Conservation (phyloP, 2,888 invertebrate genomes). For the Rhyacophila evoluta region DNA sequence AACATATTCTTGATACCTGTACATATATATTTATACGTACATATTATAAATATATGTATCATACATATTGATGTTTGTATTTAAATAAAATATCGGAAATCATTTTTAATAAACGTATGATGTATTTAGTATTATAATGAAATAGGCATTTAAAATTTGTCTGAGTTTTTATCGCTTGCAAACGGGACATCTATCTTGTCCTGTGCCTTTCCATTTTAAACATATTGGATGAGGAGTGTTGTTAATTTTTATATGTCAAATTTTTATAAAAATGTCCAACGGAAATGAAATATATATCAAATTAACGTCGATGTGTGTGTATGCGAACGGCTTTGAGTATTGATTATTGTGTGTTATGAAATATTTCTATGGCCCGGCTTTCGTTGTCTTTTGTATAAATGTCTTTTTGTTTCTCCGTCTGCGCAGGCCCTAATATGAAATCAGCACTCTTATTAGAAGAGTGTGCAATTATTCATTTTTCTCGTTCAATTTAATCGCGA, state of each 20-base stretch:
- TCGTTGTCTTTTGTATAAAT: conserved; percentile 32
- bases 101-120: conserved; percentile 28
- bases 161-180: conserved; percentile 12
- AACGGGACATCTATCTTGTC: not conserved
- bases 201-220: conserved; percentile 12
- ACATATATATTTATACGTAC: conserved; percentile 21
- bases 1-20: conserved; percentile 48
- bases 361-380: conserved; percentile 28
- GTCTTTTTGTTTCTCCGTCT: not conserved
- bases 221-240: conserved; percentile 2
- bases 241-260: conserved; percentile 28
- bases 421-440: not conserved
- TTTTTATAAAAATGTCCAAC: conserved; percentile 27
- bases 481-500: not conserved
- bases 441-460: not conserved
- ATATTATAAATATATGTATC: conserved; percentile 11
- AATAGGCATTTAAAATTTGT: not conserved
- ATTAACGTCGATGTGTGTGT: not conserved
- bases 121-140: conserved; percentile 10
- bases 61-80: conserved; percentile 42
- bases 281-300: not conserved
- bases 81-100: conserved; percentile 27
- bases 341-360: conserved; percentile 12
- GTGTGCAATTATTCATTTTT: not conserved
- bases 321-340: conserved; percentile 17